These are phyloP conservation scores for Smittia sp. DNA, from an alignment of 2,888 invertebrate genomes.

Conservation along the genomic window DNA sequence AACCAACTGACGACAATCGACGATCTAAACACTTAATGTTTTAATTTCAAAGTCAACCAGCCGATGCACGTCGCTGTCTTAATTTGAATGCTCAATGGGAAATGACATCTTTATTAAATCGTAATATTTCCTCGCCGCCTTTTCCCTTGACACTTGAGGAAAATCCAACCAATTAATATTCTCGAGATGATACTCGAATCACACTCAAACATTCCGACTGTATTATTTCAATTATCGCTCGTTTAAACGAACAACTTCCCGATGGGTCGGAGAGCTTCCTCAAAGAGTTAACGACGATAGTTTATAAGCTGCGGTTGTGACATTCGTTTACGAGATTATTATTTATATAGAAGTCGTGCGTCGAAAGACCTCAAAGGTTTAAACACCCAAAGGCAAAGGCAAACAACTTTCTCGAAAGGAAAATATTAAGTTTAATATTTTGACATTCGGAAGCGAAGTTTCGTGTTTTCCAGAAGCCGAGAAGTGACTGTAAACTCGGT, in stretches of 20 bases:
- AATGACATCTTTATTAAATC: conserved; percentile 2
- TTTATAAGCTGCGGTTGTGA: background rate
- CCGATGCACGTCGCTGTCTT: background rate
- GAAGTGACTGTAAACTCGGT: background rate
- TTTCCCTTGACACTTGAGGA: background rate
- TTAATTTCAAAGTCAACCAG: background rate
- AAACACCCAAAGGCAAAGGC: background rate
- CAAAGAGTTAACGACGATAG: background rate
- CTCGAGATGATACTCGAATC: background rate
- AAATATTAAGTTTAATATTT: conserved; percentile 38
- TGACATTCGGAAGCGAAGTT: conserved; percentile 8
- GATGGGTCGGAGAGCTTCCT: background rate
- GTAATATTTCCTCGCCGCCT: conserved; percentile 18
- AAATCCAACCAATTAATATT: conserved; percentile 30
- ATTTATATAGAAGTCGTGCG: background rate
- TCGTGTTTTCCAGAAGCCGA: background rate
- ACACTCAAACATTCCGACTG: conserved; percentile 1
- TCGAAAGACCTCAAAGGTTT: background rate
- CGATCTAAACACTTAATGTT: too few species aligned
- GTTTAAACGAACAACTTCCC: background rate
- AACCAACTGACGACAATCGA: too few species aligned
- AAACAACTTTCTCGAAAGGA: background rate
- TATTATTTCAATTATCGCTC: conserved; percentile 33
- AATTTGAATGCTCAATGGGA: background rate
- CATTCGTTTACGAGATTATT: background rate